Evolutionary conservation across 2,797 vertebrate genomes (phyloP), one percentile per base, ranked within the genome.

Genomic region (Anguilla anguilla): DNA sequence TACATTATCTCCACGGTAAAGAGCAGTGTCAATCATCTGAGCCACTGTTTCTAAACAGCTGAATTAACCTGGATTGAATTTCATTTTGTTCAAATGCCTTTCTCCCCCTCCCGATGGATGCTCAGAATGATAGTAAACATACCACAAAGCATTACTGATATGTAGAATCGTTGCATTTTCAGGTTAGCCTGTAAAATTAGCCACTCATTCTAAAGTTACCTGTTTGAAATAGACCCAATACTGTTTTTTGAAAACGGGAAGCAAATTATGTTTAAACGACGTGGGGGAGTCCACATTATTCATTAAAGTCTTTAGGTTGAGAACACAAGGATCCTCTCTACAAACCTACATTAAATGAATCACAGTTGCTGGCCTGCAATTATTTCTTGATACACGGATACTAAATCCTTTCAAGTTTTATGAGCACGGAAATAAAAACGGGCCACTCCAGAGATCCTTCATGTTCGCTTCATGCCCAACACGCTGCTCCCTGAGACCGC

Each of bases 381-480:
- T 57, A 57, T 72, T 84, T 69, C 39, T 31, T 74, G 49, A 77
- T 84, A 39, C 43, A 59, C 46, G 84, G 82, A 84, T 46, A 59
- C 31, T 43, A 55, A 87, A 84, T 84, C 22, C 46, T 67, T 72
- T 84, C 64, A 17, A 72, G 28, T 74, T 74, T 87, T 74, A 84
- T 43, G 25, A 59, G 0, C 17, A 46, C 6, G 11, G 46, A 64
- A 59, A 77, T 39, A 61, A 49, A 84, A 79, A 77, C 35, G 51
- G 17, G 61, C 84, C 10, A 84, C 53, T 84, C 28, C 46, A 83
- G 59, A 22, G 79, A 84, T 69, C 43, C 22, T 46, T 49, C 46
- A 59, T 31, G 46, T 69, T 43, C 28, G 51, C 11, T 84, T 72
- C 83, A 53, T 74, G 64, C 81, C 59, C 64, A 53, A 69, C 81